Evolutionary conservation across 2,888 invertebrate species (phyloP).

Genomic region (Amiota mariae): DNA sequence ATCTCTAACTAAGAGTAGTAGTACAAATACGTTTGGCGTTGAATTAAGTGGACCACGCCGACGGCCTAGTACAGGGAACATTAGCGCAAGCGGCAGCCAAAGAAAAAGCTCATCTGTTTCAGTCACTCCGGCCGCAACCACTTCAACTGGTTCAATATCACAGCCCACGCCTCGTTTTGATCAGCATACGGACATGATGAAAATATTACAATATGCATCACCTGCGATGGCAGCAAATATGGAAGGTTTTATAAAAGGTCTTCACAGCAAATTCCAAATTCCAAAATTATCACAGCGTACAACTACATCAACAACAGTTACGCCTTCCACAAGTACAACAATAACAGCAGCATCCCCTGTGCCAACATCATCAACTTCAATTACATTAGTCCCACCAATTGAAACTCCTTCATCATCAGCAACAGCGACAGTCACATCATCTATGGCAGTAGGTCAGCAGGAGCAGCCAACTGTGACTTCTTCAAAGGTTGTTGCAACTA

Average conservation of each 20-base stretch:
- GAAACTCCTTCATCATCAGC: slow-evolving; percentile 23
- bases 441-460: slow-evolving; percentile 37
- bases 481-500: slow-evolving; percentile 17
- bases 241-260: slow-evolving; percentile 84
- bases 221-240: slow-evolving; percentile 77
- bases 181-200: slow-evolving; percentile 72
- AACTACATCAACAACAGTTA: slow-evolving; percentile 2
- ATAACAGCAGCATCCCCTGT: not conserved
- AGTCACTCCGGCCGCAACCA: slow-evolving; percentile 49
- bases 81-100: slow-evolving; percentile 39
- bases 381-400: not conserved
- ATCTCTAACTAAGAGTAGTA: slow-evolving; percentile 69
- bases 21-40: slow-evolving; percentile 67
- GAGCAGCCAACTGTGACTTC: slow-evolving; percentile 40
- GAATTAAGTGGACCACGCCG: slow-evolving; percentile 49
- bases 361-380: not conserved
- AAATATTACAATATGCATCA: slow-evolving; percentile 77
- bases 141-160: slow-evolving; percentile 58
- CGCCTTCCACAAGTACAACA: not conserved
- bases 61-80: slow-evolving; percentile 55
- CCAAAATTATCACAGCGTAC: slow-evolving; percentile 82
- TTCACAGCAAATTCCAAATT: slow-evolving; percentile 89
- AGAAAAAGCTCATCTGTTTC: slow-evolving; percentile 38
- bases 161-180: slow-evolving; percentile 67
- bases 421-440: slow-evolving; percentile 17